Evolutionary conservation across 2,113 vertebrate genomes (phyloP), one percentile per base, ranked within the genome.

Genomic region (Antigone vipio): DNA sequence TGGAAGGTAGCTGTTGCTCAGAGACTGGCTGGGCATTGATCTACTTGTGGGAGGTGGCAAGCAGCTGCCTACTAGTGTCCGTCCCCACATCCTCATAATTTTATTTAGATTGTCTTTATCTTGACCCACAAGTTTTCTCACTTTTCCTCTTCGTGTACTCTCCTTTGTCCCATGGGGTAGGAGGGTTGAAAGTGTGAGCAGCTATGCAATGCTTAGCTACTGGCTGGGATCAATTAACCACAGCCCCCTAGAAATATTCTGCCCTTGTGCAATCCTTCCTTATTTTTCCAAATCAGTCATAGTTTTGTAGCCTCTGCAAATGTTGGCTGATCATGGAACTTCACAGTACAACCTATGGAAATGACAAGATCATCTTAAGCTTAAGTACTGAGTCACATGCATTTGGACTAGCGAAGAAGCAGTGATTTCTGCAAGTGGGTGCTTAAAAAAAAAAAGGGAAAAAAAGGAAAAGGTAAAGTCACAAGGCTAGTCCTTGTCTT

Each of bases 171-270:
- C 22, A 44, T n/a, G 29, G 19, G 14, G 22, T 8, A 6, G 11
- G 26, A 40, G 7, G 18, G 16, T 4, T 1, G 1, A 80, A 68
- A 3, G 5, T 6, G 11, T 14, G 13, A 60, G 40, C 0, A 0
- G 22, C 26, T 30, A 19, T 40, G 34, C 0, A 3, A 47, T 19
- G 6, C 38, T 73, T 60, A 53, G 12, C 45, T 72, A 38, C 50
- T 59, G 21, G 17, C 9, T 60, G 45, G 15, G 12, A 20, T 49
- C 21, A 78, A 10, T 12, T 29, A 52, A 35, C 9, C 22, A 27
- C 32, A 68, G 24, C 8, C 11, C 14, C 15, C 11, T 30, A 58
- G 35, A 63, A 40, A 53, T 10, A n/a, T 21, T 50, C 34, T 32
- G 19, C 5, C 15, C 12, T 74, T 56, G 21, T n/a, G 22, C 14